Percentiles rank a stretch among this genome's conserved stretches.
These are phyloP conservation scores for Holotrichia oblita DNA, from an alignment of 1,140 invertebrate genomes.

Conservation along the genomic window DNA sequence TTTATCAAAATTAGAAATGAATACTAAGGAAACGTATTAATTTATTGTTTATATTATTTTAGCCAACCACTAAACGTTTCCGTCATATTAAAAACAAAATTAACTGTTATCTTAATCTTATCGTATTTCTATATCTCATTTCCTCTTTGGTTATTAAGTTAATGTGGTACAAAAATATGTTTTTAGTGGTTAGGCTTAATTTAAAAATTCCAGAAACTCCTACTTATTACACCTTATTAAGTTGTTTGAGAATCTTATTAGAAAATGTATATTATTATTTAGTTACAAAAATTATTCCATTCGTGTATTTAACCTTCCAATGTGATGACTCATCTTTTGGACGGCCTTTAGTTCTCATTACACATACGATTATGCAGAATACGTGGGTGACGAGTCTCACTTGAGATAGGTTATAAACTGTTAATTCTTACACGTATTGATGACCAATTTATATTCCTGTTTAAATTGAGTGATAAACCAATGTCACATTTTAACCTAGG, in stretches of 20 bases:
- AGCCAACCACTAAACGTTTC: neutral
- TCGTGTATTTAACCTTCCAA: constrained; percentile 22
- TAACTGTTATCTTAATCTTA: neutral
- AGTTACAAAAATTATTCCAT: constrained; percentile 31
- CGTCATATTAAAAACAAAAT: neutral
- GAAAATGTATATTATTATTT: neutral
- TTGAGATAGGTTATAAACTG: constrained; percentile 17
- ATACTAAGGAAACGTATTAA: neutral
- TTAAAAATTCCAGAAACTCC: too few relatives aligned
- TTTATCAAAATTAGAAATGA: too few relatives aligned
- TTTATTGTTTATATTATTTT: neutral
- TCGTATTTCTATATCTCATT: neutral
- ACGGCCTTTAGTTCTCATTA: constrained; percentile 31
- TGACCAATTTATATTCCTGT: neutral
- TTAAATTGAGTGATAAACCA: neutral
- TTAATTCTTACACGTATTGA: constrained; percentile 10
- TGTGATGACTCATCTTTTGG: constrained; percentile 28
- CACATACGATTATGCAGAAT: neutral
- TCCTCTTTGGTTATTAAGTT: neutral
- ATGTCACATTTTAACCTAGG: neutral
- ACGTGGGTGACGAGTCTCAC: neutral
- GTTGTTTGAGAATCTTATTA: neutral
- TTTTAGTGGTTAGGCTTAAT: too few relatives aligned
- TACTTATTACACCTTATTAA: neutral
- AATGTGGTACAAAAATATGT: too few relatives aligned